Evolutionary conservation across 2,888 invertebrate genomes (phyloP), one percentile per base, ranked within the genome.

Genomic region (Drosophila niveifrons): DNA sequence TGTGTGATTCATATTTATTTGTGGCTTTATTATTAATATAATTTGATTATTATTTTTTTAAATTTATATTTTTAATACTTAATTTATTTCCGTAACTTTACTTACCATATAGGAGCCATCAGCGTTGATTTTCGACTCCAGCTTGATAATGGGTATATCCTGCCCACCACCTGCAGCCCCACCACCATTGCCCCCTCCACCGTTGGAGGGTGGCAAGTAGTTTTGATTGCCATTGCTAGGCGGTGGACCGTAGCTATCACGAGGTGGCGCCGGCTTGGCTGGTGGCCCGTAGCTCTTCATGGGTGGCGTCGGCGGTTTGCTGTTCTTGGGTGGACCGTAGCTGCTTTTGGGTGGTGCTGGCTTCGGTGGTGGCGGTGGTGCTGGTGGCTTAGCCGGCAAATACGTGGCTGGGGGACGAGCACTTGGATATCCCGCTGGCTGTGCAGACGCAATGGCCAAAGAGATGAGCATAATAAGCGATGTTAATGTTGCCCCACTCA

Each of bases 21-120:
- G 10, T 18, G 0, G n/a, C 0, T 1, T 17, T 2, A 17, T 17
- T 17, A 17, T 17, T 17, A 2, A 0, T 8, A 6, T 29, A 7
- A 29, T 29, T 6, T 6, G 0, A 6, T 29, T 6, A 1, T 29
- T 29, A 17, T 53, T 41, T 7, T 41, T n/a, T 4, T 3, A 15
- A 6, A 6, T 29, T 28, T 31, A 10, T 9, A 10, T 31, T 10
- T 8, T 31, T 31, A n/a, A n/a, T 34, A 11, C 23, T 36, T 13
- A 23, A 2, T 2, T 34, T 13, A 13, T 43, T 11, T 7, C 0
- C 2, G 2, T 18, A 1, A 0, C 11, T 3, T 6, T 1, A 1
- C 10, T 74, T 74, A 92, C 92, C 89, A 82, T 90, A 62, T 92
- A 92, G 0, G 92, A 92, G 3, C 92, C 92, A 69, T 92, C 92